phyloP scores from a whole-genome alignment of 2,888 invertebrate genomes.

The Drosophila koepferae region DNA sequence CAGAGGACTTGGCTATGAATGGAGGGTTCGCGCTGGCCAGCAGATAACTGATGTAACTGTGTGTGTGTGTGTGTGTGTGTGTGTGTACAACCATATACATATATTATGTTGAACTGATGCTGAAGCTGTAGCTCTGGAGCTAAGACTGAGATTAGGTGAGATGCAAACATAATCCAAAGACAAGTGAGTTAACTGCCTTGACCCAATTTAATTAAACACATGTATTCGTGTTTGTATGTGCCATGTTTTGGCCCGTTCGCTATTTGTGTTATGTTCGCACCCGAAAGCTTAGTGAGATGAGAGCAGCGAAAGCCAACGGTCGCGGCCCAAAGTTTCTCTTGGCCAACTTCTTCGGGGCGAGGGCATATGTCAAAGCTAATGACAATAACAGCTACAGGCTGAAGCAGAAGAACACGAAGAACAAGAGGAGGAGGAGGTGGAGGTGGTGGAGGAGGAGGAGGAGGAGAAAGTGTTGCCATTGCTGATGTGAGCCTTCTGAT shows the following conservation, averaged over 20 bases:
- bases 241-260: constrained; percentile 36
- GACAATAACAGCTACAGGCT: constrained; percentile 49
- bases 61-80: not conserved
- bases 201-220: constrained; percentile 77
- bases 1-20: not conserved
- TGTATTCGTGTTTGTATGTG: constrained; percentile 28
- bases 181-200: constrained; percentile 77
- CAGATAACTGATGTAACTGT: constrained; percentile 2
- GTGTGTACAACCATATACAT: constrained; percentile 10
- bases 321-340: constrained; percentile 39
- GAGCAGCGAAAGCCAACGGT: constrained; percentile 31
- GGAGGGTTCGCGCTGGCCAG: constrained; percentile 7
- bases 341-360: constrained; percentile 26
- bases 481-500: constrained; percentile 53
- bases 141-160: constrained; percentile 65
- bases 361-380: constrained; percentile 56
- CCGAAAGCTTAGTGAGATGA: constrained; percentile 27
- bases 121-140: constrained; percentile 8
- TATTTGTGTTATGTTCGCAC: constrained; percentile 53
- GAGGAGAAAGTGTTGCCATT: constrained; percentile 26
- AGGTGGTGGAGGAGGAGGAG: too few relatives aligned
- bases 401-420: not conserved
- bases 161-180: constrained; percentile 76
- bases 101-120: constrained; percentile 40
- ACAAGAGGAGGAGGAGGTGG: too few relatives aligned